Conservation (phyloP, 2,888 invertebrate genomes). For the Acanthococcus lagerstroemiae region DNA sequence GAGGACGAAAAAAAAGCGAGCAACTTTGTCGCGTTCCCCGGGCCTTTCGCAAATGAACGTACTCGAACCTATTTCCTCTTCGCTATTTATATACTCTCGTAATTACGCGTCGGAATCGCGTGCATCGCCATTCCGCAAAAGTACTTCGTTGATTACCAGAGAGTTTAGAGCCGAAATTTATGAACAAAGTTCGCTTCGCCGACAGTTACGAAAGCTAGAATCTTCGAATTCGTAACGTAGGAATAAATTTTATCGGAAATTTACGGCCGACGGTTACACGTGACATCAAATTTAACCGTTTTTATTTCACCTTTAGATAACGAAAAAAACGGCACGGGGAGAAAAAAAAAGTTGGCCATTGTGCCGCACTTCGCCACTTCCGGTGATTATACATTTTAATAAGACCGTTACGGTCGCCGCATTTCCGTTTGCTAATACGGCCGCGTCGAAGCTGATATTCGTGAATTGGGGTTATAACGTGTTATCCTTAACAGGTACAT, state of each 20-base stretch:
- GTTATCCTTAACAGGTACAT: too few species aligned
- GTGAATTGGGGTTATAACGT: too few species aligned
- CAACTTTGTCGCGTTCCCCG: too few species aligned
- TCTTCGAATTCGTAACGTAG: neutral
- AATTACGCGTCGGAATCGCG: constrained; percentile 6
- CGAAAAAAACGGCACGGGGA: neutral
- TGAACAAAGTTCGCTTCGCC: neutral
- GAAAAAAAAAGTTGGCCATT: neutral
- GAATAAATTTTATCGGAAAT: constrained; percentile 5
- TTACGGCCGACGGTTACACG: neutral
- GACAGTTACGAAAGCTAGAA: neutral
- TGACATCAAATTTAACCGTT: neutral
- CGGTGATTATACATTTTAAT: neutral
- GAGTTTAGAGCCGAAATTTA: neutral
- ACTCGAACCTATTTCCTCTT: neutral
- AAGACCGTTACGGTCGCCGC: neutral
- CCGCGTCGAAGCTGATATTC: too few species aligned
- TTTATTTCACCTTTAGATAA: neutral
- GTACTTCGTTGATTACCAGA: constrained; percentile 3
- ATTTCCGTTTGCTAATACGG: constrained; percentile 1
- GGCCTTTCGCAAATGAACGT: too few species aligned
- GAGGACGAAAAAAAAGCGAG: too few species aligned
- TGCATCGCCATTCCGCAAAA: neutral
- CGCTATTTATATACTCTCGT: neutral
- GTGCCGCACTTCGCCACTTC: neutral